Percentiles rank a stretch among this genome's conserved stretches.
These are phyloP conservation scores for Anoncus sp. DNA, from an alignment of 2,888 invertebrate genomes.

Conservation along the genomic window DNA sequence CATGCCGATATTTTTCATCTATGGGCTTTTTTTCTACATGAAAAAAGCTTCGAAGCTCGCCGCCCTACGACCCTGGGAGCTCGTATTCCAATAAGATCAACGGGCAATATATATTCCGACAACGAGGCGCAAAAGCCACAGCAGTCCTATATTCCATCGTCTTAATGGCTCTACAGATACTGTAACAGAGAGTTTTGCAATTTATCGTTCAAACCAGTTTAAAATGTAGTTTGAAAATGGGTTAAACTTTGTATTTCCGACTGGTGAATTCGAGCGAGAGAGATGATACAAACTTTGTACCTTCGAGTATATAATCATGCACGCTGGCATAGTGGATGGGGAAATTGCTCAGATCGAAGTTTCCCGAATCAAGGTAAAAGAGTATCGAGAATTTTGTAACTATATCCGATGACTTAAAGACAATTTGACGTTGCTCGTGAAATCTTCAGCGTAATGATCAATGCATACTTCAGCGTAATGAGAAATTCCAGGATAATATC, in stretches of 20 bases:
- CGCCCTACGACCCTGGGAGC: slow-evolving; percentile 44
- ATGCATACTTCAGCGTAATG: no score
- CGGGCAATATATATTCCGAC: neutral
- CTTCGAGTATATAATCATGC: no score
- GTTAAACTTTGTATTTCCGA: neutral
- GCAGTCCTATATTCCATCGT: neutral
- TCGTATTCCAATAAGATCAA: slow-evolving; percentile 49
- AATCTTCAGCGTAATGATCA: slow-evolving; percentile 2
- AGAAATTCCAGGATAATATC: no score
- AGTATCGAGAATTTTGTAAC: neutral
- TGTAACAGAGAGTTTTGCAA: neutral
- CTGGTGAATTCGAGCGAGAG: neutral
- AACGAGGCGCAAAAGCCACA: neutral
- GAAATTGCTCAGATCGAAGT: neutral
- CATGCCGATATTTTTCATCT: slow-evolving; percentile 56
- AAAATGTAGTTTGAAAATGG: neutral
- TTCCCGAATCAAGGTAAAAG: neutral
- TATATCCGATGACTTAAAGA: neutral
- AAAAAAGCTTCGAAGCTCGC: slow-evolving; percentile 28
- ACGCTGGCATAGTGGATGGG: slow-evolving; percentile 1
- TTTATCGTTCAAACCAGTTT: neutral
- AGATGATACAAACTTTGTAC: neutral
- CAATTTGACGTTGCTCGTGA: neutral
- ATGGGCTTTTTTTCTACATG: slow-evolving; percentile 32
- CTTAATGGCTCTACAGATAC: neutral